phyloP scores from a whole-genome alignment of 2,113 vertebrate species.

The Myrmecobius fasciatus region DNA sequence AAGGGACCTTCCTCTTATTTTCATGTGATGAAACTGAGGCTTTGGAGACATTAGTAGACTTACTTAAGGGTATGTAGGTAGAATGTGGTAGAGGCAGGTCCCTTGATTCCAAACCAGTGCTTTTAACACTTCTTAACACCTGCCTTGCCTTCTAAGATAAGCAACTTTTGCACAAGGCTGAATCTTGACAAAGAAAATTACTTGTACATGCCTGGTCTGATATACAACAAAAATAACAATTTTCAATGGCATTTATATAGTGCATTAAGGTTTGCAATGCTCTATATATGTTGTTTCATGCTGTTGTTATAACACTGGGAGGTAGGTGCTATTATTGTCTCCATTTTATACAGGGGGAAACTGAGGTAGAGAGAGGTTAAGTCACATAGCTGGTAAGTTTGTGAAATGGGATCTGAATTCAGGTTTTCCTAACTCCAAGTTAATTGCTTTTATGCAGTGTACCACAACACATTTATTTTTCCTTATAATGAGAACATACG shows the following conservation, averaged over 20 bases:
- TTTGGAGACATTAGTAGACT: background rate
- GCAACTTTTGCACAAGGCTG: background rate
- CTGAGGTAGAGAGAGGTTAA: background rate
- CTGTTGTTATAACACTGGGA: background rate
- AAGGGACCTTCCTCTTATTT: background rate
- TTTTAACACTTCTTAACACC: background rate
- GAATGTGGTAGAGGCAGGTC: background rate
- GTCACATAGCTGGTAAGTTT: background rate
- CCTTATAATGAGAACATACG: background rate
- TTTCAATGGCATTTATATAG: background rate
- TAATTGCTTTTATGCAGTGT: background rate
- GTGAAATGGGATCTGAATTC: background rate
- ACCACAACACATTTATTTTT: background rate
- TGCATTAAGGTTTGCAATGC: background rate
- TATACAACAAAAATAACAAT: background rate
- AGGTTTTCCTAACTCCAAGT: background rate
- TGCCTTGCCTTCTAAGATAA: background rate
- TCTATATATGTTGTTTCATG: background rate
- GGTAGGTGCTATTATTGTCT: background rate
- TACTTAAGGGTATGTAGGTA: background rate
- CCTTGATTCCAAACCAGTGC: background rate
- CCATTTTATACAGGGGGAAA: background rate
- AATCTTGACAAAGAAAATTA: background rate
- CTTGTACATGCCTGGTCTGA: background rate
- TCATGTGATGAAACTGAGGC: background rate